Base-by-base conservation (phyloP, 1,140 invertebrate genomes). In the Zaprionus lachaisei region DNA sequence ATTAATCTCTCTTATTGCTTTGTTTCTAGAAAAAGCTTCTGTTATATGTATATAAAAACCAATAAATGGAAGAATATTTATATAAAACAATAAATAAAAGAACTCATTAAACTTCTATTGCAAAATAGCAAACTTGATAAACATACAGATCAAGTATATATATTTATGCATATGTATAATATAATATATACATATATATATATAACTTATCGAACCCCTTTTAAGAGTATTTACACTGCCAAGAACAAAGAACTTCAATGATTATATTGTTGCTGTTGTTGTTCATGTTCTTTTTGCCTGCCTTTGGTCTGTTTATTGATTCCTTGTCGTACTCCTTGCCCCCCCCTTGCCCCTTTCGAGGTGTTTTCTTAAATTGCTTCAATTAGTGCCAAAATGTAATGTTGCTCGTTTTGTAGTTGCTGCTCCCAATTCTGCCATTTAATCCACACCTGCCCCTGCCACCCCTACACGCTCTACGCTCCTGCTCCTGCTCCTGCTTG, bases 381-480 rank as follows among this genome's bases (percentile, higher is more conserved):
- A 89, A 89, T 89, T 89, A 89, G 85, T 89, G 81, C 65, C 85
- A 79, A 90, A 89, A 89, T 89, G 81, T 90, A 89, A 89, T 90
- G 84, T 72, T 79, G 62, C 66, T 58, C 78, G 67, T 81, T 87
- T 87, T 87, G 81, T 81, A 78, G 70, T 81, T 78, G 66, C 41
- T 56, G 51, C 44, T 58, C 37, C 26, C 55, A 24, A 49, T 61
- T 64, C 31, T 20, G 26, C 26, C 17, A n/a, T 51, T 51, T 51
- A 51, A 41, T n/a, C 34, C 34, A 41, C n/a, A 58, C 22, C 28
- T 31, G 7, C 26, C 24, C n/a, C 11, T 24, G 14, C 0, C 1
- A 34, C 22, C 11, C 12, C 12, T 5, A 12, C 51, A 2, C 17
- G 6, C 17, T 11, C 34, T n/a, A 22, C 6, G 6, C 4, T 17